These are phyloP conservation scores for Muscicapa striata DNA, from an alignment of 2,797 vertebrate genomes.

Conservation along the genomic window DNA sequence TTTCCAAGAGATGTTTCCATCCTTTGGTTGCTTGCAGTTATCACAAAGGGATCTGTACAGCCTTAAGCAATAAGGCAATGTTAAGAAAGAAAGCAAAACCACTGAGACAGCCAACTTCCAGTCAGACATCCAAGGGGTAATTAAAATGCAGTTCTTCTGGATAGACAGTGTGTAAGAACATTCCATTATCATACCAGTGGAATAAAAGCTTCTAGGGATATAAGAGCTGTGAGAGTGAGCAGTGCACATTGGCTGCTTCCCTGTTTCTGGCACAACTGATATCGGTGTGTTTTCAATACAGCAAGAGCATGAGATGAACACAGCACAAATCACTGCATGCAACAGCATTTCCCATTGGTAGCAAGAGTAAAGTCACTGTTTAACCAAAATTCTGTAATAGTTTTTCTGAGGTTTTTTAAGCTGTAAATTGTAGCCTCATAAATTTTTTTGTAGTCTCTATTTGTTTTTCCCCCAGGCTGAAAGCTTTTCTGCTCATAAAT, in stretches of 20 bases:
- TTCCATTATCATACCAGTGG: constrained; percentile 21
- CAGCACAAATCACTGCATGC: neutral
- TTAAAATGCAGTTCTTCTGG: constrained; percentile 58
- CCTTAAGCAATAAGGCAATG: constrained; percentile 55
- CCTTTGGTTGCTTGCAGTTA: constrained; percentile 53
- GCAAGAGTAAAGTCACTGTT: neutral
- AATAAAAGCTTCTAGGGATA: constrained; percentile 38
- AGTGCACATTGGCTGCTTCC: neutral
- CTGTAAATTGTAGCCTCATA: neutral
- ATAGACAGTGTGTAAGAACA: neutral
- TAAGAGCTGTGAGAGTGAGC: constrained; percentile 30
- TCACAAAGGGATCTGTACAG: constrained; percentile 27
- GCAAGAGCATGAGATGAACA: neutral
- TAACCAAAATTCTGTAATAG: neutral
- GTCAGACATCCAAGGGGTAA: constrained; percentile 49
- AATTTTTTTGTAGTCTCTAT: neutral
- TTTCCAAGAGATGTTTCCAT: constrained; percentile 57
- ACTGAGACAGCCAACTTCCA: constrained; percentile 50
- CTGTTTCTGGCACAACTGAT: neutral
- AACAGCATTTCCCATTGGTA: neutral
- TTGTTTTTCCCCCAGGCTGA: neutral
- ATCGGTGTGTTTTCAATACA: neutral
- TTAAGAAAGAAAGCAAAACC: constrained; percentile 48
- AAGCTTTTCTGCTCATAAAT: constrained; percentile 1
- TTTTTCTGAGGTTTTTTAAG: neutral